These are phyloP conservation scores for Salminus brasiliensis DNA, from an alignment of 2,113 vertebrate genomes.

Conservation along the genomic window DNA sequence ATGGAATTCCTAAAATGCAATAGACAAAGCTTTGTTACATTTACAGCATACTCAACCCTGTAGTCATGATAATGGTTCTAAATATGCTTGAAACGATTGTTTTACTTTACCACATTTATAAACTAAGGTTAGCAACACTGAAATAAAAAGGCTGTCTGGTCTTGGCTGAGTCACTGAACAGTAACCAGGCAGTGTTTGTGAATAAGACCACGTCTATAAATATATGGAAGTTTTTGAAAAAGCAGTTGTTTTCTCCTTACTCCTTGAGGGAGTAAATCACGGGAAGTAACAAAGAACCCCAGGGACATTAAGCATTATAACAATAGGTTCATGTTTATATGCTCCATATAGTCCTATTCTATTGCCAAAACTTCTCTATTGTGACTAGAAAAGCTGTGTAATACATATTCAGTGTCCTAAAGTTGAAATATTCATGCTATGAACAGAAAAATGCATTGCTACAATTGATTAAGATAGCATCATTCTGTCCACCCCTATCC, in stretches of 20 bases:
- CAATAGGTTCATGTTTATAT: too few species aligned
- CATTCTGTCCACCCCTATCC: not conserved
- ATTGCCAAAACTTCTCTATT: too few species aligned
- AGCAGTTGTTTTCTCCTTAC: too few species aligned
- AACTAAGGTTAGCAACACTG: not conserved
- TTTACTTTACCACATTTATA: not conserved
- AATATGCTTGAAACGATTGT: not conserved
- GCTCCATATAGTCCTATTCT: too few species aligned
- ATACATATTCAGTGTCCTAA: too few species aligned
- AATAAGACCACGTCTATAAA: too few species aligned
- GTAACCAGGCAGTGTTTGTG: not conserved
- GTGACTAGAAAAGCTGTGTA: too few species aligned
- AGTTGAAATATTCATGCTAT: too few species aligned
- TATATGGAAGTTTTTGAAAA: too few species aligned
- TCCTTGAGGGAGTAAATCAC: not conserved
- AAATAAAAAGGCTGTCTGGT: not conserved
- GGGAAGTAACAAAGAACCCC: not conserved
- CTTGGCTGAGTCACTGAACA: not conserved
- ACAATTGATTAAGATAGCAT: not conserved
- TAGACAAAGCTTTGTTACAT: constrained; percentile 22
- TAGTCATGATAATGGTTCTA: not conserved
- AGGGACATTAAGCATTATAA: too few species aligned
- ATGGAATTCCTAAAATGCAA: constrained; percentile 35
- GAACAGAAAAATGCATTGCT: too few species aligned
- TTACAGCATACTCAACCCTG: not conserved